A percentile compares a stretch with the other conserved stretches of the same genome.
Evolutionary conservation across 2,797 vertebrate species (phyloP).

Genomic region (Chelon auratus): DNA sequence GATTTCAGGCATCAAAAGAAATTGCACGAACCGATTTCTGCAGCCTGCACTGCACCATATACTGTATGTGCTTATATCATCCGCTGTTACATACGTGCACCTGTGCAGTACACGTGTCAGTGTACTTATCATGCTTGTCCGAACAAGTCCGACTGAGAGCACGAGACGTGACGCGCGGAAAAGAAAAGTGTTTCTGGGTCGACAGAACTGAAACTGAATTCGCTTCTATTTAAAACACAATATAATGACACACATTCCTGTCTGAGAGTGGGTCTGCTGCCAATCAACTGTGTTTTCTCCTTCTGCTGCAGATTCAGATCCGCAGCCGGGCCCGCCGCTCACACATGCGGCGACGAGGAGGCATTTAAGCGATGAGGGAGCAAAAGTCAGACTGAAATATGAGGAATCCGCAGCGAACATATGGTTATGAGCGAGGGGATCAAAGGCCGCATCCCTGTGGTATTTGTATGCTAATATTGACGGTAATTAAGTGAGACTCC

Average conservation of each 20-base stretch:
- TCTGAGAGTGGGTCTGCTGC: slow-evolving; percentile 14
- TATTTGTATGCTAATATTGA: slow-evolving; percentile 38
- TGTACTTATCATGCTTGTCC: slow-evolving; percentile 14
- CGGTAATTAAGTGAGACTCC: slow-evolving; percentile 45
- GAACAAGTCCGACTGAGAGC: slow-evolving; percentile 5
- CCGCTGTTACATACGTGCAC: too few relatives aligned
- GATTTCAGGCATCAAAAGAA: too few relatives aligned
- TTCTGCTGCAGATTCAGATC: slow-evolving; percentile 10
- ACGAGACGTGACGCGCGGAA: slow-evolving; percentile 14
- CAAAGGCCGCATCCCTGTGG: slow-evolving; percentile 30
- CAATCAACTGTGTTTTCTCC: slow-evolving; percentile 37
- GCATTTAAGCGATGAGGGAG: slow-evolving; percentile 4
- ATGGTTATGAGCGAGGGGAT: slow-evolving; percentile 26
- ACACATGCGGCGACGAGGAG: background rate
- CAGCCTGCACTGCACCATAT: too few relatives aligned
- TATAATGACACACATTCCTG: slow-evolving; percentile 23
- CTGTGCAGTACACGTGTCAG: slow-evolving; percentile 4
- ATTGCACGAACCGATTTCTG: too few relatives aligned
- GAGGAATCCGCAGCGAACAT: slow-evolving; percentile 20
- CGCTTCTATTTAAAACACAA: slow-evolving; percentile 50
- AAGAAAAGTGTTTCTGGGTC: slow-evolving; percentile 72
- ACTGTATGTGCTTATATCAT: too few relatives aligned
- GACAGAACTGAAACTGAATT: slow-evolving; percentile 33
- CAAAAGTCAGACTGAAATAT: slow-evolving; percentile 19
- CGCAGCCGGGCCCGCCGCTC: slow-evolving; percentile 10